Conservation (phyloP, 2,113 vertebrate genomes). For the Aphyosemion australe region DNA sequence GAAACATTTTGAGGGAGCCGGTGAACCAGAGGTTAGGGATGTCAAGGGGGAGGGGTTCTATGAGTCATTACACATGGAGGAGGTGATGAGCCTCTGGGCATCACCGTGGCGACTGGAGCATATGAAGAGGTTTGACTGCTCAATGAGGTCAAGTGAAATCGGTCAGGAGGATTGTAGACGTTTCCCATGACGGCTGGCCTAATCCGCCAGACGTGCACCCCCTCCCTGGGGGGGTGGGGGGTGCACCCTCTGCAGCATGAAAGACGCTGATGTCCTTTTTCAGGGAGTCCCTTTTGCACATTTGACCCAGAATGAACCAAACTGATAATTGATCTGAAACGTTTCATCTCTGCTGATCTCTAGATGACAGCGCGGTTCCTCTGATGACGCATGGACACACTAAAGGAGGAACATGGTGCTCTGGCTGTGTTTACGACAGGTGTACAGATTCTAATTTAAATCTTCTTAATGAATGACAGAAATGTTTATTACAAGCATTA, state of each 20-base stretch:
- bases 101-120: conserved; percentile 55
- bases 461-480: too few relatives aligned
- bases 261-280: neutral
- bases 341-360: conserved; percentile 12
- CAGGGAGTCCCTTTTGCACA: neutral
- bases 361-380: conserved; percentile 35
- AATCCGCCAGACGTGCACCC: conserved; percentile 59
- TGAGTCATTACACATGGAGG: conserved; percentile 16
- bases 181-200: conserved; percentile 53
- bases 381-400: conserved; percentile 57
- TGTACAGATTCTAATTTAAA: too few relatives aligned
- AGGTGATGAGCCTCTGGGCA: conserved; percentile 47
- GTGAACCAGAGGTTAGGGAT: neutral
- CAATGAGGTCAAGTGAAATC: conserved; percentile 79
- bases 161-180: conserved; percentile 66
- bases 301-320: too few relatives aligned
- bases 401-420: conserved; percentile 34
- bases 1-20: neutral
- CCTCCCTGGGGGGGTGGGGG: conserved; percentile 43
- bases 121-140: conserved; percentile 67
- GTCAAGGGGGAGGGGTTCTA: neutral
- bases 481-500: too few relatives aligned
- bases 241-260: conserved; percentile 24
- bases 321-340: too few relatives aligned
- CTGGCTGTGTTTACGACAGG: conserved; percentile 30